Evolutionary conservation across 1,140 invertebrate species (phyloP), one percentile per base, ranked within the genome.

Genomic region (Papilio dardanus): DNA sequence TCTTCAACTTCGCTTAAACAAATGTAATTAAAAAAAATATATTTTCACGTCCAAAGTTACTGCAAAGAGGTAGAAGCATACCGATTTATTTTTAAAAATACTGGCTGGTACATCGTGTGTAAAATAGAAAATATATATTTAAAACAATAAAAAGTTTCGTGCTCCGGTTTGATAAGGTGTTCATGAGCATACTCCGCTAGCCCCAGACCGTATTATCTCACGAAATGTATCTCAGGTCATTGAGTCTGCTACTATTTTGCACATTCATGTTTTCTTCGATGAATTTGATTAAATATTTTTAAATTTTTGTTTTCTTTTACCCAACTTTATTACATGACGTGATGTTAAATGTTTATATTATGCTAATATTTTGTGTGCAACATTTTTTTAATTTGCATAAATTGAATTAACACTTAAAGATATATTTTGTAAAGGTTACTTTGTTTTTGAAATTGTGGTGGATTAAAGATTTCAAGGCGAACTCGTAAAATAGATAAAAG

Each of bases 171-270:
- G 85, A 86, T 89, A 89, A 85, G 76, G 78, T 74, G 58, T 79
- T 77, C 75, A 77, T 78, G 75, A 77, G 79, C 54, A 74, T 77
- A 81, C 77, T 79, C 83, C 77, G 81, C 75, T 80, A 75, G 78
- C 77, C 76, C 76, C 84, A 86, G 80, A 86, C 86, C 68, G 75
- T 66, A 79, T 81, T 85, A 91, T 91, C 89, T 89, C 88, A 91
- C 89, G 89, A 89, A 87, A 76, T 8, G 58, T 83, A 89, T 89
- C 89, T 76, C 69, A 80, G 86, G 85, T 89, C 85, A 85, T 83
- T 82, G 83, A 84, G 71, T 83, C 74, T 77, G 79, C 58, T 74
- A 19, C 24, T 58, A 83, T 83, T 86, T 83, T 80, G 83, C 83
- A 80, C 76, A 80, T 73, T 73, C 69, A 76, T 67, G 40, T 67